Evolutionary conservation across 2,888 invertebrate species (phyloP).

Genomic region (Chymomyza procnemis): DNA sequence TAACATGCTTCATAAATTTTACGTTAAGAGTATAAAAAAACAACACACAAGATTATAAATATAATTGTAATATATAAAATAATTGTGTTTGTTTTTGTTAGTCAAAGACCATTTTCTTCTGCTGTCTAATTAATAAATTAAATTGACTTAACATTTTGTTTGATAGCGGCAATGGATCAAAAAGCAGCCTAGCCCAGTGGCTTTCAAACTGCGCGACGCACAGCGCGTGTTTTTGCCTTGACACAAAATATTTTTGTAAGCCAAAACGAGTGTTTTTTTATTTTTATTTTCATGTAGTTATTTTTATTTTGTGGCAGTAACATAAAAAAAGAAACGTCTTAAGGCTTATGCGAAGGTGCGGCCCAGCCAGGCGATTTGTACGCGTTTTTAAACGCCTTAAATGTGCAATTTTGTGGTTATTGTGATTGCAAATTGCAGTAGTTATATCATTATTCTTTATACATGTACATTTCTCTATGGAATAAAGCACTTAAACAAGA

Average conservation of each 20-base stretch:
- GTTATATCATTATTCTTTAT: no score
- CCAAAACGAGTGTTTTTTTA: constrained; percentile 41
- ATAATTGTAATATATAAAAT: not conserved
- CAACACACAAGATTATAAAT: not conserved
- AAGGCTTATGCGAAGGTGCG: not conserved
- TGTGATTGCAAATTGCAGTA: not conserved
- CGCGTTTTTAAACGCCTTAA: not conserved
- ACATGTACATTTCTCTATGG: no score
- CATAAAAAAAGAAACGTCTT: not conserved
- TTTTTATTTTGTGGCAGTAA: constrained; percentile 14
- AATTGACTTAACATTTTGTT: not conserved
- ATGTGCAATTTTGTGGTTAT: not conserved
- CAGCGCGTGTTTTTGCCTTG: constrained; percentile 52
- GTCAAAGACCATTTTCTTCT: not conserved
- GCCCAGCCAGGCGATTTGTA: not conserved
- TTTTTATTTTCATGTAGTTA: constrained; percentile 26
- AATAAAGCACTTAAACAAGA: no score
- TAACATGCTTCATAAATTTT: no score
- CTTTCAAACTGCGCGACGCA: constrained; percentile 57
- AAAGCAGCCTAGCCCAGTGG: constrained; percentile 41
- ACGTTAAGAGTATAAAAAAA: not conserved
- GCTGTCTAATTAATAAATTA: not conserved
- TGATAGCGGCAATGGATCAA: constrained; percentile 30
- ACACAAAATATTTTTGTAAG: constrained; percentile 36
- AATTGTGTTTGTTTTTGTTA: not conserved